Percentiles rank a stretch among this genome's conserved stretches.
Evolutionary conservation across 2,888 invertebrate genomes (phyloP).

Genomic region (Liposcelis brunnea): DNA sequence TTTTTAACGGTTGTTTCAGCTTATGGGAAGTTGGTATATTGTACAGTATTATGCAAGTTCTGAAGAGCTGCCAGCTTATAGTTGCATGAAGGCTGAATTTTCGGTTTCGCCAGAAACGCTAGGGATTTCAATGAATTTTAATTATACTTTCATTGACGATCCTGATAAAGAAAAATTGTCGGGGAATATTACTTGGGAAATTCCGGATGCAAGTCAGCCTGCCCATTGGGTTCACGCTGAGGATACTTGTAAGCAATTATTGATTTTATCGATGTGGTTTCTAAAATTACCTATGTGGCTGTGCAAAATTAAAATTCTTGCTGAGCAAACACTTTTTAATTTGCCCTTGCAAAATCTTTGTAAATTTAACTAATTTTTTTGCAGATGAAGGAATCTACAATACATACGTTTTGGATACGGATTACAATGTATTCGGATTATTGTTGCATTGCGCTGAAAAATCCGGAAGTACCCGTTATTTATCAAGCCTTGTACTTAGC

Average conservation of each 20-base stretch:
- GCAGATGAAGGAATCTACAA: constrained; percentile 62
- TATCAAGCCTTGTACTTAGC: constrained; percentile 69
- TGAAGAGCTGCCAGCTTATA: constrained; percentile 68
- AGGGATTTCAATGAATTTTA: constrained; percentile 75
- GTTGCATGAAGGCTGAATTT: constrained; percentile 67
- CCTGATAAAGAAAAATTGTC: constrained; percentile 59
- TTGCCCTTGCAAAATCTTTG: constrained; percentile 9
- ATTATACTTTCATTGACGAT: constrained; percentile 71
- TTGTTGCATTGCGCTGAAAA: constrained; percentile 77
- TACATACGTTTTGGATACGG: constrained; percentile 70
- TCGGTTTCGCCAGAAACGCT: constrained; percentile 33
- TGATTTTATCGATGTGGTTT: constrained; percentile 8
- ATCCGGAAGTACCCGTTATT: constrained; percentile 53
- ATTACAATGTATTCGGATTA: constrained; percentile 66
- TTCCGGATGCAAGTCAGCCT: constrained; percentile 51
- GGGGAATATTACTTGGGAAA: constrained; percentile 76
- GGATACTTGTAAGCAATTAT: constrained; percentile 48
- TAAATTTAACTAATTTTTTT: constrained; percentile 11
- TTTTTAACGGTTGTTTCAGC: constrained; percentile 28
- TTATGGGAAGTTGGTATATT: constrained; percentile 70
- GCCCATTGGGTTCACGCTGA: constrained; percentile 80
- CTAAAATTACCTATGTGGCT: background rate
- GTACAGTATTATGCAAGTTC: constrained; percentile 80
- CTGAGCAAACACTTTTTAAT: constrained; percentile 10
- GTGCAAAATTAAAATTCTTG: too few relatives aligned